Percentiles rank a stretch among this genome's conserved stretches.
Conservation (phyloP, 2,888 invertebrate genomes). For the Lepidocyrtinus sp. region DNA sequence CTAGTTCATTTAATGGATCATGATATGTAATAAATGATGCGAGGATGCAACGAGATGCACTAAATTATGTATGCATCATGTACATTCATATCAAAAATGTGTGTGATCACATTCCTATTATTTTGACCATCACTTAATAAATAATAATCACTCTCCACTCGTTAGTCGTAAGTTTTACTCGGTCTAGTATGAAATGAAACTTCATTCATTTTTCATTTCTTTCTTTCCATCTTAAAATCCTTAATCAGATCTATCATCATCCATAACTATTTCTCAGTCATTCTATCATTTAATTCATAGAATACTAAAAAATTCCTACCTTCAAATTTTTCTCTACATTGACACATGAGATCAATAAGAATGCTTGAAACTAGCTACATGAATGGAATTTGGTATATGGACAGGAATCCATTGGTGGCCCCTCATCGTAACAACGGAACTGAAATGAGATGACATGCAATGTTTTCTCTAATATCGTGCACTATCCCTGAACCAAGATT, state of each 20-base stretch:
- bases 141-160: constrained; percentile 52
- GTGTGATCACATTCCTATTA: not conserved
- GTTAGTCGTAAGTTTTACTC: not conserved
- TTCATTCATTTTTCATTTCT: constrained; percentile 59
- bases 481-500: constrained; percentile 19
- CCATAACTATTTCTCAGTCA: constrained; percentile 46
- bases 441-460: not conserved
- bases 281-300: constrained; percentile 9
- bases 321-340: constrained; percentile 3
- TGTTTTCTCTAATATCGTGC: not conserved
- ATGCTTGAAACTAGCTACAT: not conserved
- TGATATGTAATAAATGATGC: constrained; percentile 45
- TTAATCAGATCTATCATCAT: constrained; percentile 68
- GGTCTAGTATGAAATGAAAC: not conserved
- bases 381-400: not conserved
- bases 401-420: not conserved
- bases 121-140: constrained; percentile 37
- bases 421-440: not conserved
- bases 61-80: constrained; percentile 30
- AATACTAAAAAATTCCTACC: constrained; percentile 33
- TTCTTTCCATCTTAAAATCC: constrained; percentile 44
- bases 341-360: constrained; percentile 22
- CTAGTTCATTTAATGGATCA: constrained; percentile 40
- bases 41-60: constrained; percentile 43
- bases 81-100: no score